Evolutionary conservation across 2,888 invertebrate species (phyloP).

Genomic region (Ormia ochracea): DNA sequence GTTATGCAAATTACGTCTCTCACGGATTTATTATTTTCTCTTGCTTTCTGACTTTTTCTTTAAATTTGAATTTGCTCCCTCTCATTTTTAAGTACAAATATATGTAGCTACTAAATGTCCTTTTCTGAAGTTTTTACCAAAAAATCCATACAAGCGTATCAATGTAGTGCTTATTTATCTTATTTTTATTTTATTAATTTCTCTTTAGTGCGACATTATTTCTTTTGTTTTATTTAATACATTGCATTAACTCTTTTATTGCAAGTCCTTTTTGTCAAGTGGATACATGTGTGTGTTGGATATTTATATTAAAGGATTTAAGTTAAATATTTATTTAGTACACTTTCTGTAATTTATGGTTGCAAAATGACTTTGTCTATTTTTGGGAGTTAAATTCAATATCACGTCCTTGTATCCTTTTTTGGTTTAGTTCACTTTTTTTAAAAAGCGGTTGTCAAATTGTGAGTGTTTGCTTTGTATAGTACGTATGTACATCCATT

Average conservation of each 20-base stretch:
- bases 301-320: conserved; percentile 44
- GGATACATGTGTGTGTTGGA: background rate
- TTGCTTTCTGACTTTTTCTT: background rate
- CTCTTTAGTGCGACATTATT: conserved; percentile 1
- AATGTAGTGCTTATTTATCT: background rate
- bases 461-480: conserved; percentile 18
- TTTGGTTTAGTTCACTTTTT: background rate
- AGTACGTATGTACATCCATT: background rate
- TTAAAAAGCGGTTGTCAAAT: conserved; percentile 38
- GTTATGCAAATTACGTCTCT: background rate
- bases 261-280: background rate
- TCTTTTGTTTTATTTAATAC: conserved; percentile 1
- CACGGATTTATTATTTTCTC: background rate
- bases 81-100: background rate
- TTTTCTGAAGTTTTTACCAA: conserved; percentile 13
- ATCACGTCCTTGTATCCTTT: conserved; percentile 52
- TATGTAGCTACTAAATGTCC: background rate
- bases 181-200: conserved; percentile 11
- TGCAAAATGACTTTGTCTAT: conserved; percentile 42
- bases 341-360: conserved; percentile 60
- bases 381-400: conserved; percentile 35
- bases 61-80: background rate
- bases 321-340: conserved; percentile 55
- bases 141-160: too few relatives aligned
- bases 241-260: conserved; percentile 31